These are phyloP conservation scores for Platorchestia sp. DNA, from an alignment of 1,140 invertebrate species.

Conservation along the genomic window DNA sequence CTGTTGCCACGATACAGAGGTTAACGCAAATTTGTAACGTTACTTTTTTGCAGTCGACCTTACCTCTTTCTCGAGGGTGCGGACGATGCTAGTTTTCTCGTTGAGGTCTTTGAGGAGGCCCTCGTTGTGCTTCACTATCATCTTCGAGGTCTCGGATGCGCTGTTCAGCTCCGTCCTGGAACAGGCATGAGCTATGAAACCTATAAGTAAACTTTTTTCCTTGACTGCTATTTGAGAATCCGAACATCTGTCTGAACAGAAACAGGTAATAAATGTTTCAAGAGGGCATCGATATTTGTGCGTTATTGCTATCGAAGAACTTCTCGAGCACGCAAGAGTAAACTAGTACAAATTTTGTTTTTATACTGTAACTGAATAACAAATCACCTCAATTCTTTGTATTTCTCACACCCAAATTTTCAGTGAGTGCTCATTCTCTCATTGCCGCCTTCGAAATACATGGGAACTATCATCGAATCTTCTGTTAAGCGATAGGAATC, in stretches of 20 bases:
- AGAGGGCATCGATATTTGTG: no score
- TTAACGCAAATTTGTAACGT: neutral
- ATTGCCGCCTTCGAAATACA: no score
- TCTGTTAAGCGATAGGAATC: no score
- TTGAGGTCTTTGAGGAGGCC: neutral
- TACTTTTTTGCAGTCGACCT: neutral
- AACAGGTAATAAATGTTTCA: no score
- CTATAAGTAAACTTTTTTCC: neutral
- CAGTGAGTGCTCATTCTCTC: no score
- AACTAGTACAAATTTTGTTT: no score
- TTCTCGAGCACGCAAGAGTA: no score
- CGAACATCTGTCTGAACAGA: neutral
- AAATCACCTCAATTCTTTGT: no score
- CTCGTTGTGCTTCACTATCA: conserved; percentile 23
- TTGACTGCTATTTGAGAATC: neutral
- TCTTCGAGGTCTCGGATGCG: neutral
- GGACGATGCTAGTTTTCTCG: neutral
- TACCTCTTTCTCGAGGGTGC: conserved; percentile 5
- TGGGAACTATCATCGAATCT: no score
- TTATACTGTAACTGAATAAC: no score
- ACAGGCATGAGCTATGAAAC: neutral
- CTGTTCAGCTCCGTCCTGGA: conserved; percentile 7
- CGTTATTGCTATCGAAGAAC: no score
- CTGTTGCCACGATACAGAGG: neutral
- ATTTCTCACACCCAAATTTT: no score